A percentile compares a stretch with the other conserved stretches of the same genome.
These are phyloP conservation scores for honey bee (Apis mellifera) DNA, from an alignment of 1,140 invertebrate species.

Conservation along the genomic window DNA sequence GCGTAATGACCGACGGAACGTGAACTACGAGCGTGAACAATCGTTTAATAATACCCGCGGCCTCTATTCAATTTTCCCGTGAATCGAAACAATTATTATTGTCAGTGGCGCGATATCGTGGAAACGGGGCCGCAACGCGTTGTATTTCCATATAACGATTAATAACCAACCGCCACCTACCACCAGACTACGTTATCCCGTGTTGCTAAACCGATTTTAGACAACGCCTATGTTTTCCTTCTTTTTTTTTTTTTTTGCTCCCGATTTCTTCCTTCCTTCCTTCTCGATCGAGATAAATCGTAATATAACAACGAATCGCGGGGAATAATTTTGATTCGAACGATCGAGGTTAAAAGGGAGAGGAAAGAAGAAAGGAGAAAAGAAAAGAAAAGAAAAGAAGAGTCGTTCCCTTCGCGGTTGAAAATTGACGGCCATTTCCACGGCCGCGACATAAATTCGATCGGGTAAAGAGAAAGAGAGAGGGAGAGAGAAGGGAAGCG, in stretches of 20 bases:
- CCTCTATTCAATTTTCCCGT: slow-evolving; percentile 57
- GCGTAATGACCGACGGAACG: slow-evolving; percentile 36
- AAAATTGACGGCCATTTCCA: background rate
- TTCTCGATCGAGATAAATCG: no score
- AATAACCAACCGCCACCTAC: slow-evolving; percentile 14
- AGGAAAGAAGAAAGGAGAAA: no score
- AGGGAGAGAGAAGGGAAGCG: background rate
- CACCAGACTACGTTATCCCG: background rate
- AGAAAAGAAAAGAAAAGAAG: no score
- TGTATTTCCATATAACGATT: slow-evolving; percentile 63
- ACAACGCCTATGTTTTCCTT: no score
- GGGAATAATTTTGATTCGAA: no score
- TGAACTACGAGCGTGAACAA: slow-evolving; percentile 30
- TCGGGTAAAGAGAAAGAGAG: background rate
- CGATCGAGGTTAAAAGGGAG: no score
- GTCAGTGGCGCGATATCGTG: slow-evolving; percentile 44
- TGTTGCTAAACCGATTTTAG: background rate
- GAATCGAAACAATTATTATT: slow-evolving; percentile 67
- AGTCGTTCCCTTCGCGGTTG: no score
- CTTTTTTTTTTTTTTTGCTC: background rate
- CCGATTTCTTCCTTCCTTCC: background rate
- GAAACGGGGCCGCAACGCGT: slow-evolving; percentile 14
- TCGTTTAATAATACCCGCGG: slow-evolving; percentile 37
- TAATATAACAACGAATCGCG: no score
- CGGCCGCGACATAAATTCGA: slow-evolving; percentile 2